Evolutionary conservation across 2,113 vertebrate species (phyloP).

Genomic region (Prinia subflava): DNA sequence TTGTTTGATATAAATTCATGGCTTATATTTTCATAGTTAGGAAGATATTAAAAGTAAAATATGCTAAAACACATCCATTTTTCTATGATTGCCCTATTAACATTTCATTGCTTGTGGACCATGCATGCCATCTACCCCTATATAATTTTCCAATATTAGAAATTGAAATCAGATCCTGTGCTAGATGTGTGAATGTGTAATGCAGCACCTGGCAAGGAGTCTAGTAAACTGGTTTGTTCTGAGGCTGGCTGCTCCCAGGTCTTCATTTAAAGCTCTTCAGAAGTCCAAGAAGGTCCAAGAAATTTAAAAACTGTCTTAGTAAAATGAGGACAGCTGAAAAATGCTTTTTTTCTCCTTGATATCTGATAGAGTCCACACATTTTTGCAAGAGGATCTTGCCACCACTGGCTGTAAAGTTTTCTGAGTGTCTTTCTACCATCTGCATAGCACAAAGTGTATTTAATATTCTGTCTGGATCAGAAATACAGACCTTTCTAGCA

Average conservation of each 20-base stretch:
- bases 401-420: not conserved
- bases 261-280: not conserved
- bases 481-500: not conserved
- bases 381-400: not conserved
- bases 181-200: not conserved
- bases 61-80: not conserved
- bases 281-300: not conserved
- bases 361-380: not conserved
- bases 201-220: not conserved
- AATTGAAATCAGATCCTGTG: not conserved
- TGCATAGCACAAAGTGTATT: not conserved
- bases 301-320: not conserved
- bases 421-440: not conserved
- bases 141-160: not conserved
- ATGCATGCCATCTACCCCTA: not conserved
- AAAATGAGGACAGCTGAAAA: not conserved
- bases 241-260: not conserved
- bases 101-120: not conserved
- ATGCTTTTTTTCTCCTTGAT: not conserved
- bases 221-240: not conserved
- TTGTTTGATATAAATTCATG: not conserved
- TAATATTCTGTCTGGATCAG: not conserved
- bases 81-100: not conserved
- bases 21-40: not conserved
- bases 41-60: not conserved